Base-by-base conservation (phyloP, 1,140 invertebrate species). In the Procambarus clarkii region DNA sequence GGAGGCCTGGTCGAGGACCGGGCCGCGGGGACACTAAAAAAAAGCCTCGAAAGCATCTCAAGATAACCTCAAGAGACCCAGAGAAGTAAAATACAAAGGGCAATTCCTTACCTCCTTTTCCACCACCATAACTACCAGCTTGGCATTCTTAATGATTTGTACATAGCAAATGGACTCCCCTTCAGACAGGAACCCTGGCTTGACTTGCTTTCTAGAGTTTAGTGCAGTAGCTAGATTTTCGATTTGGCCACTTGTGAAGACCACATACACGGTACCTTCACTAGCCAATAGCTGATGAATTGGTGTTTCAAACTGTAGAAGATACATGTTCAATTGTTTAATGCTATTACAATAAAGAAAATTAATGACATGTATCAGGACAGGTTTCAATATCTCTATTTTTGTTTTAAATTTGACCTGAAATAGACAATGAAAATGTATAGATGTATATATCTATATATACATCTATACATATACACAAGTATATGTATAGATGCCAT, bases 191-290 rank as follows among this genome's bases (percentile, higher is more conserved):
- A 88, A 81, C 15, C 86, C 86, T 48, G 58, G 86, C 58, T 80
- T 80, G 24, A 21, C 24, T 9, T 48, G 34, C 13, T 81, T 79
- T 7, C 86, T 54, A 3, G 86, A 71, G 13, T 54, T 64, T 4
- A 86, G 2, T 8, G 86, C 54, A 8, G 77, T 21, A 18, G 45
- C n/a, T 8, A 88, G 77, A 21, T 80, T 46, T 46, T 88, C 86
- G 7, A 88, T 60, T 48, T 88, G 77, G 3, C 86, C 86, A 71
- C n/a, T 88, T 9, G 86, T 81, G 45, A 88, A 88, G 58, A 88
- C 77, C 46, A 79, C 46, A 48, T 80, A 81, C 60, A 88, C 86
- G 21, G 18, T 69, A 69, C 71, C 77, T 60, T 11, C 86, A 48
- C 78, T 81, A 11, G 69, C 60, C 58, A 88, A 18, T 44, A 88